Evolutionary conservation across 2,888 invertebrate species (phyloP), one percentile per base, ranked within the genome.

Genomic region (Penaeus monodon): DNA sequence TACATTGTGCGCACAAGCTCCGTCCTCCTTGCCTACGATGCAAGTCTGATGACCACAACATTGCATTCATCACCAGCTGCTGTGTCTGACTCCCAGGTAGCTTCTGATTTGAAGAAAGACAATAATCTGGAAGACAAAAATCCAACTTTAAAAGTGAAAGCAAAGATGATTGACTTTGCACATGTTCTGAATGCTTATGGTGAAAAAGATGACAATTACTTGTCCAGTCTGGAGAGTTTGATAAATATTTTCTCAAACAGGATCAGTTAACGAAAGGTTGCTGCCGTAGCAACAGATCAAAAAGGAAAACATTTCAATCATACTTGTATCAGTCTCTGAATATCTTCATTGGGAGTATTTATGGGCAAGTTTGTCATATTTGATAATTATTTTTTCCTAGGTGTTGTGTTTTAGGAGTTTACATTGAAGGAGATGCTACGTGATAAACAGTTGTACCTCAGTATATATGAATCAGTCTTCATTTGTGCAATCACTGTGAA

Each of bases 151-250:
- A 81, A 76, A 66, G 84, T 77, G 27, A 74, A 14, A n/a, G 87
- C 83, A 38, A 84, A 81, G 38, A 84, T 87, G 87, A 87, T 87
- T 22, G 87, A 87, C 63, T 84, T 87, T 80, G 87, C 87, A 24
- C 87, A 87, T 70, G 87, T 87, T 2, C 80, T 87, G 33, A 49
- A 87, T 27, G 81, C 87, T 24, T 65, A 29, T 84, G 84, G 87
- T 33, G 66, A 77, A 8, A 78, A 33, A n/a, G 87, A 87, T 76
- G 80, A 87, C 33, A 87, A 87, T 77, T 84, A 84, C 65, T 65
- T 87, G 57, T 79, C 68, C 57, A 84, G 87, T 10, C 63, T 87
- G 29, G 79, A 87, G 38, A 83, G 84, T n/a, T 49, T 87, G 38
- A 79, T 87, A 12, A 73, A 81, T 3, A 80, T 81, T 64, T 84